Base-by-base conservation (phyloP, 1,140 invertebrate genomes). In the Drosophila littoralis region DNA sequence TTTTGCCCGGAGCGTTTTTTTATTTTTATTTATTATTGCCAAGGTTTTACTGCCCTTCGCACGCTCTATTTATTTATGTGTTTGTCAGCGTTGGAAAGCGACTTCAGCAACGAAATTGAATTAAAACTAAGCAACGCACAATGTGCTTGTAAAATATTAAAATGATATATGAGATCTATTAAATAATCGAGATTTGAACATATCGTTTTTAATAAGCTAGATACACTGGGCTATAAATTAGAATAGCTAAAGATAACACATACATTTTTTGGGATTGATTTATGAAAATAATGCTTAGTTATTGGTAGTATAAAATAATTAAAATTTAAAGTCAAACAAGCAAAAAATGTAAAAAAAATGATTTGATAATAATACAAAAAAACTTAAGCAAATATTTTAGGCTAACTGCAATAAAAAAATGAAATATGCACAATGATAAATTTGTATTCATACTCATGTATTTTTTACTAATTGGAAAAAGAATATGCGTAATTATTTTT, bases 1-100 rank as follows among this genome's bases (percentile, higher is more conserved):
- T 13, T 32, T 22, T 28, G 12, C n/a, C 33, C 33, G 40, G 60
- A 43, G 45, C 38, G 43, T 45, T 58, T 73, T 73, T 67, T 67
- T 72, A 55, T 88, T 79, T 79, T 86, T 88, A 88, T 86, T 88
- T 86, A 86, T 86, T 83, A 77, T 72, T 58, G 35, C 65, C 40
- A 46, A 67, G 59, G 40, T 86, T 76, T 65, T 42, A 38, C 51
- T 46, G 45, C n/a, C 51, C 22, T 48, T 45, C 28, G 9, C 33
- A 12, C 13, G 32, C 45, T 50, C 57, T 48, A 58, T 75, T 70
- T 75, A 75, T 75, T 70, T 75, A 66, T 75, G 57, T 64, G 72
- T 42, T 59, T 55, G 46, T 58, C 42, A 65, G 43, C 17, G 51
- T 12, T 54, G 57, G 5, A 51, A 45, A 17, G 22, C 15, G 63